These are phyloP conservation scores for Hipparchia semele DNA, from an alignment of 2,888 invertebrate species.

Conservation along the genomic window DNA sequence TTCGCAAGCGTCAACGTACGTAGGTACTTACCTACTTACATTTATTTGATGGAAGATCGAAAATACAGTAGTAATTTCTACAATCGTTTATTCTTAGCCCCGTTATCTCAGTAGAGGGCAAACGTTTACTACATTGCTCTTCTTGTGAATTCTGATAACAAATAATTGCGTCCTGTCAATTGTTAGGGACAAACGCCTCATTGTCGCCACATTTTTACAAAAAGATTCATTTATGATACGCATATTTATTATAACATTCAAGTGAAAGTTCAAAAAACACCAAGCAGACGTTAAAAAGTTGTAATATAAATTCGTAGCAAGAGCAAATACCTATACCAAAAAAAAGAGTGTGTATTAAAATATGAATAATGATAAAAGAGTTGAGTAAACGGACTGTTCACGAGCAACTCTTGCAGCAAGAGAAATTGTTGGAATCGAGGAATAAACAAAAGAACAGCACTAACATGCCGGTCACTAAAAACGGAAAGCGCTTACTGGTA, in stretches of 20 bases:
- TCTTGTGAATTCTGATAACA: slow-evolving; percentile 48
- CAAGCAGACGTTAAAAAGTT: background rate
- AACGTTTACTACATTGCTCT: slow-evolving; percentile 48
- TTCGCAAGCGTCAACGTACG: no score
- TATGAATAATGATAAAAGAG: slow-evolving; percentile 64
- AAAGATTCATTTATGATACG: background rate
- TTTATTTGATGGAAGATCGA: slow-evolving; percentile 23
- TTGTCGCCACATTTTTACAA: slow-evolving; percentile 19
- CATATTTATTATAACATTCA: background rate
- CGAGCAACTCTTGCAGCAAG: slow-evolving; percentile 64
- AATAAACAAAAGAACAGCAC: slow-evolving; percentile 52
- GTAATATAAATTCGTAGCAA: background rate
- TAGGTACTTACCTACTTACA: background rate
- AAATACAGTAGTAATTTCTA: slow-evolving; percentile 21
- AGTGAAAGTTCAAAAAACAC: background rate
- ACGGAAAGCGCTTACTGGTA: slow-evolving; percentile 69
- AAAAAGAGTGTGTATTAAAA: slow-evolving; percentile 12
- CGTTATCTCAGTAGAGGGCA: slow-evolving; percentile 44
- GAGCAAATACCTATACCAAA: background rate
- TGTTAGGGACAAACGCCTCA: slow-evolving; percentile 34
- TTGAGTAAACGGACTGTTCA: slow-evolving; percentile 66
- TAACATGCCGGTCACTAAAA: slow-evolving; percentile 60
- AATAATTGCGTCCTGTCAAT: slow-evolving; percentile 48
- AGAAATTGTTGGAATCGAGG: slow-evolving; percentile 56
- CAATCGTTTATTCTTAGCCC: slow-evolving; percentile 35